phyloP scores from a whole-genome alignment of 2,888 invertebrate species.

The Xestia ashworthii region DNA sequence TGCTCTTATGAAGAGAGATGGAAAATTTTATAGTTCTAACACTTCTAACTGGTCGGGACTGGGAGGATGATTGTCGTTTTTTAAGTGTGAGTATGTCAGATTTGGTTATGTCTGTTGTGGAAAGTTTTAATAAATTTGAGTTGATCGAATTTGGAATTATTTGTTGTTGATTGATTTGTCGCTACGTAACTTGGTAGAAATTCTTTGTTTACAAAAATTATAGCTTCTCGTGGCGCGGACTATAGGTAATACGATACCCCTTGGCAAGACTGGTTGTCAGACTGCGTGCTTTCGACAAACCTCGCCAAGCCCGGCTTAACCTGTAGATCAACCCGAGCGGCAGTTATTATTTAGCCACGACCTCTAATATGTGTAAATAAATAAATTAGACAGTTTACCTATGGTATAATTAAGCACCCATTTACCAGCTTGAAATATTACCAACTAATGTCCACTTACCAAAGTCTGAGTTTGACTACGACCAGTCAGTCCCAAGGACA shows the following conservation, averaged over 20 bases:
- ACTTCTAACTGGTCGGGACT: conserved; percentile 40
- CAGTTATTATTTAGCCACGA: too few species aligned
- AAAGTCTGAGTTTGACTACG: neutral
- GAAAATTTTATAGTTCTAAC: conserved; percentile 71
- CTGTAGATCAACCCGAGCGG: too few species aligned
- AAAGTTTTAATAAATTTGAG: neutral
- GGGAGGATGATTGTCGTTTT: conserved; percentile 32
- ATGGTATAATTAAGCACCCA: neutral
- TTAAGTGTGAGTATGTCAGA: neutral
- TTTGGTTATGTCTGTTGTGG: neutral
- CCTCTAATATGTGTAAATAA: neutral
- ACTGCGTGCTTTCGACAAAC: too few species aligned
- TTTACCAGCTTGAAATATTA: neutral
- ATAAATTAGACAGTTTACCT: neutral
- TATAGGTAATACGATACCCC: too few species aligned
- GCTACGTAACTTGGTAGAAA: too few species aligned
- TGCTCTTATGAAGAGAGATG: conserved; percentile 76
- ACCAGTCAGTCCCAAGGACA: conserved; percentile 17
- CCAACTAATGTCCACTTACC: conserved; percentile 6
- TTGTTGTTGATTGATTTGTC: too few species aligned
- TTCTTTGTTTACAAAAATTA: too few species aligned
- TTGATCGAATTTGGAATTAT: too few species aligned
- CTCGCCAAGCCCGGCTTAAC: too few species aligned
- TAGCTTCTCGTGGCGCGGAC: too few species aligned
- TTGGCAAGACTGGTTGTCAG: too few species aligned